Evolutionary conservation across 2,797 vertebrate species (phyloP).

Genomic region (Gymnothorax javanicus): DNA sequence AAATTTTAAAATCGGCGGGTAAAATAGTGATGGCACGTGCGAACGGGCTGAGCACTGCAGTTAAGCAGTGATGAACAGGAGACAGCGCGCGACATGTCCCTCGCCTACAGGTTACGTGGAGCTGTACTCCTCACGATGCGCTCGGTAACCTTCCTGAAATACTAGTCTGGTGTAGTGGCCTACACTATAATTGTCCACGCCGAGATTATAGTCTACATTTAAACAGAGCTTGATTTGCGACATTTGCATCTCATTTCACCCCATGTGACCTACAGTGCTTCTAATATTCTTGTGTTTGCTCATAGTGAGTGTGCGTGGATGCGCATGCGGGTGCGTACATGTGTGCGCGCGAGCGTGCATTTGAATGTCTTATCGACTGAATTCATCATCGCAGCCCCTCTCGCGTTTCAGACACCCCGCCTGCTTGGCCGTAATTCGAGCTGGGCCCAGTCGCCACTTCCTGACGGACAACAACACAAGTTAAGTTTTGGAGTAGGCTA

Average conservation of each 20-base stretch:
- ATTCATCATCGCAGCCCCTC: background rate
- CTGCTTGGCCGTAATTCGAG: constrained; percentile 65
- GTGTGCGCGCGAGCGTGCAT: background rate
- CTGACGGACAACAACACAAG: constrained; percentile 71
- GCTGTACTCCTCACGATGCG: background rate
- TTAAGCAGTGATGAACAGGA: background rate
- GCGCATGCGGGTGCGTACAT: background rate
- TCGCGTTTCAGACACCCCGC: constrained; percentile 3
- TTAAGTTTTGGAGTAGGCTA: background rate
- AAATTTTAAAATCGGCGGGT: constrained; percentile 53
- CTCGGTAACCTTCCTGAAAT: too few species aligned
- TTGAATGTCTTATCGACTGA: background rate
- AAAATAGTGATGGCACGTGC: constrained; percentile 28
- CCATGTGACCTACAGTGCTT: background rate
- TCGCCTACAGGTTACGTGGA: background rate
- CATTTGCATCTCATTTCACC: background rate
- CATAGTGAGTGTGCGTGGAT: too few species aligned
- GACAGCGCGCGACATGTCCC: background rate
- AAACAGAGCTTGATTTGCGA: background rate
- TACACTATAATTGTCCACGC: too few species aligned
- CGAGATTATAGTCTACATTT: background rate
- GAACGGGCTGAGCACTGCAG: background rate
- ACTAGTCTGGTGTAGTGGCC: too few species aligned
- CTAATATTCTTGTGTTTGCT: too few species aligned
- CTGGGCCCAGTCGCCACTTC: constrained; percentile 56